Conservation (phyloP, 2,797 vertebrate species). For the Cottoperca gobio region DNA sequence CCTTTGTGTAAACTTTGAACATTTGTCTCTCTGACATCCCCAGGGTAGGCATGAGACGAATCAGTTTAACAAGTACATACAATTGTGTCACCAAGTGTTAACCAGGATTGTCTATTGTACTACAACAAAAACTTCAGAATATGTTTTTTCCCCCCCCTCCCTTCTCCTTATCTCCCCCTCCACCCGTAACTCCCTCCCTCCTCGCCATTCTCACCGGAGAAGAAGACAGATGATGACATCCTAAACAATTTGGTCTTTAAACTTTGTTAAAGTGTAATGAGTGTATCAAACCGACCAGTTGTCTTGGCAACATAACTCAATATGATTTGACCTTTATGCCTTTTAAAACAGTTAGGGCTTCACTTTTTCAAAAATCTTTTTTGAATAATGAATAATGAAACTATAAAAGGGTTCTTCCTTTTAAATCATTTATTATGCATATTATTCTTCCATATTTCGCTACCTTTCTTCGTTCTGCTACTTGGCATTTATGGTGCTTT, state of each 20-base stretch:
- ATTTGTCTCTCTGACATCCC: neutral
- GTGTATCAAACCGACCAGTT: no score
- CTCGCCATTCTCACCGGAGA: no score
- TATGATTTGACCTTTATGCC: no score
- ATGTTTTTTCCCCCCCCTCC: no score
- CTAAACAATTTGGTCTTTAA: neutral
- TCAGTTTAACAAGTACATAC: neutral
- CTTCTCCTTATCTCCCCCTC: no score
- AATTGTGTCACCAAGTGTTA: neutral
- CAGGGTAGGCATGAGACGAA: neutral
- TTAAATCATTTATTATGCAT: neutral
- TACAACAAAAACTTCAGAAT: neutral
- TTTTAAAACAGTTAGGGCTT: neutral
- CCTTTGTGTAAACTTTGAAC: no score
- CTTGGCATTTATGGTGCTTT: neutral
- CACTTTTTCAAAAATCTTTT: neutral
- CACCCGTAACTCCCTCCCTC: no score
- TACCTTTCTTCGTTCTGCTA: neutral
- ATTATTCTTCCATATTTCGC: neutral
- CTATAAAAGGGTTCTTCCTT: no score
- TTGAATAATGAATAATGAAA: neutral
- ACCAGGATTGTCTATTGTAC: neutral
- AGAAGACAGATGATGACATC: neutral
- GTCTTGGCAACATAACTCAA: no score
- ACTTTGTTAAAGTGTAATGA: no score